Conservation (phyloP, 2,797 vertebrate species). For the Rhodeus uyekii region DNA sequence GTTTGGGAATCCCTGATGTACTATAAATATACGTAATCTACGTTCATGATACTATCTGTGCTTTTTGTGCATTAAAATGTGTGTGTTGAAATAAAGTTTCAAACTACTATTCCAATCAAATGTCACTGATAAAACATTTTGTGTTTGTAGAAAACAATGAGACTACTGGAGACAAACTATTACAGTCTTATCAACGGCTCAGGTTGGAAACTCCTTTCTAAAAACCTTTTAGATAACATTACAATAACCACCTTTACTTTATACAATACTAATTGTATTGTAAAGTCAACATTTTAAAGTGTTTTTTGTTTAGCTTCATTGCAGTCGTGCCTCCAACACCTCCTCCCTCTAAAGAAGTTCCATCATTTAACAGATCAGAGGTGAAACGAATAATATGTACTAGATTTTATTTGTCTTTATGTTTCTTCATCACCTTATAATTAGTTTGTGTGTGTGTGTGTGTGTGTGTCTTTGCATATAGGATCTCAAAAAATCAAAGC, state of each 20-base stretch:
- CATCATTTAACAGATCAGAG: slow-evolving; percentile 59
- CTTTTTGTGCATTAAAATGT: background rate
- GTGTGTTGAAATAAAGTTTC: background rate
- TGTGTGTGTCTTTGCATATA: slow-evolving; percentile 66
- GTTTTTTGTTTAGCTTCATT: slow-evolving; percentile 76
- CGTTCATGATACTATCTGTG: background rate
- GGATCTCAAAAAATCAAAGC: slow-evolving; percentile 74
- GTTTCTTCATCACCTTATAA: background rate
- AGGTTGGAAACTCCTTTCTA: slow-evolving; percentile 74
- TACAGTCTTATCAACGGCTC: slow-evolving; percentile 80
- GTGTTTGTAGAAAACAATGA: slow-evolving; percentile 76
- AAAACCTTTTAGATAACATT: background rate
- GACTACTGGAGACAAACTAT: slow-evolving; percentile 82
- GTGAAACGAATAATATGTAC: slow-evolving; percentile 64
- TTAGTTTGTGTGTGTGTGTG: background rate
- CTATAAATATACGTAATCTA: background rate
- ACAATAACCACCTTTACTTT: background rate
- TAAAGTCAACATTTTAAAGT: background rate
- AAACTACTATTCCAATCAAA: background rate
- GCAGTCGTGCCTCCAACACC: slow-evolving; percentile 90
- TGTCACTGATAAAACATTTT: background rate
- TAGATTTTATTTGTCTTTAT: too few relatives aligned
- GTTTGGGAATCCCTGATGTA: background rate
- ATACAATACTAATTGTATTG: too few relatives aligned
- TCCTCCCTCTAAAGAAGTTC: slow-evolving; percentile 77